Conservation (phyloP, 1,140 invertebrate genomes). For the Calephelis virginiensis region DNA sequence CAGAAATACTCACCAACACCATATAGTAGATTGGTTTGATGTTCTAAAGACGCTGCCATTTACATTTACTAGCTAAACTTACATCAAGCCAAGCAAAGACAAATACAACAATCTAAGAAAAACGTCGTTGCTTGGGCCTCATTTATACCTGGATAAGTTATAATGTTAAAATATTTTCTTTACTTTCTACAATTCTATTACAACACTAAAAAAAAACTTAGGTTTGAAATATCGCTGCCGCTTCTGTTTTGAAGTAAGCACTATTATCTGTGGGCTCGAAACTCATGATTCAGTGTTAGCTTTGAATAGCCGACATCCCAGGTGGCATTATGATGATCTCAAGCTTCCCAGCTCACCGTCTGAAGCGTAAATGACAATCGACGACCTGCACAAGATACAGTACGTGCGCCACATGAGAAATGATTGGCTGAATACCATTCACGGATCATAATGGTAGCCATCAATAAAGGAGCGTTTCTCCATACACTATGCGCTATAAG, state of each 20-base stretch:
- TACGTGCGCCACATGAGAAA: not conserved
- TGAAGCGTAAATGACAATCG: constrained; percentile 3
- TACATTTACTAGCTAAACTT: no score
- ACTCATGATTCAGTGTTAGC: constrained; percentile 22
- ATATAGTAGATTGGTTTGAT: no score
- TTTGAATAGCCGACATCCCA: constrained; percentile 30
- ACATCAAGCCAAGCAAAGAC: no score
- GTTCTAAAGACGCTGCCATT: no score
- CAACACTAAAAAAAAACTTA: not conserved
- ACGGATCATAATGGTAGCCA: not conserved
- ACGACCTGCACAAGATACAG: not conserved
- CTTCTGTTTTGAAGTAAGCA: not conserved
- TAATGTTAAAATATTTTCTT: no score
- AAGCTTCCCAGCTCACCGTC: not conserved
- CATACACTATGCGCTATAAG: no score
- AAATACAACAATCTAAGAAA: no score
- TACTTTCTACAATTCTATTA: no score
- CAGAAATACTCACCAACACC: no score
- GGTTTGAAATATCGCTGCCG: not conserved
- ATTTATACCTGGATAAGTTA: no score
- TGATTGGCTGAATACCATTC: not conserved
- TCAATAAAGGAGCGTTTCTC: not conserved
- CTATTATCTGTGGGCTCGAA: constrained; percentile 1
- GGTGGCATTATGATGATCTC: constrained; percentile 28
- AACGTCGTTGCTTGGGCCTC: no score